A percentile compares a stretch with the other conserved stretches of the same genome.
These are phyloP conservation scores for Craniophora ligustri DNA, from an alignment of 2,888 invertebrate genomes.

Conservation along the genomic window DNA sequence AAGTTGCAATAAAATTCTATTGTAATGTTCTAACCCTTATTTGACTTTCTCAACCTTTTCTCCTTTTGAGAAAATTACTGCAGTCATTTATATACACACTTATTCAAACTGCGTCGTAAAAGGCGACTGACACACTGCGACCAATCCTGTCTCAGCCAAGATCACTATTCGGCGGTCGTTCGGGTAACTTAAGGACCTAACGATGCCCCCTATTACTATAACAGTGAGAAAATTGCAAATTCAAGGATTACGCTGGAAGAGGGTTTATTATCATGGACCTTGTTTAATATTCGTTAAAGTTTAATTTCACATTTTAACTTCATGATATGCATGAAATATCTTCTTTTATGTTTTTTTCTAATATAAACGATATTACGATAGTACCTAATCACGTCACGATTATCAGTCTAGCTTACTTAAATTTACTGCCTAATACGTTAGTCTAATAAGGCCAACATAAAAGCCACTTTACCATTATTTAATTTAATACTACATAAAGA, in stretches of 20 bases:
- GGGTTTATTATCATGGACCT: background rate
- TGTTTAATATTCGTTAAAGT: background rate
- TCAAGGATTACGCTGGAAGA: conserved; percentile 7
- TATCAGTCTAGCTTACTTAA: too few species aligned
- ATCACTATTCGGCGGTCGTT: conserved; percentile 15
- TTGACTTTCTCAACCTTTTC: conserved; percentile 1
- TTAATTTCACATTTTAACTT: too few species aligned
- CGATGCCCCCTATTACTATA: conserved; percentile 18
- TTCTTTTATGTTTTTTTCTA: too few species aligned
- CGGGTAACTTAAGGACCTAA: conserved; percentile 13
- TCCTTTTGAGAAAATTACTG: conserved; percentile 2
- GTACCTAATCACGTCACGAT: too few species aligned
- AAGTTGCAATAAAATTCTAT: background rate
- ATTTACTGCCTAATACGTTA: too few species aligned
- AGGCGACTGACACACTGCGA: conserved; percentile 4
- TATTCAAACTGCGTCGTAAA: conserved; percentile 19
- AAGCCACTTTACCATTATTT: too few species aligned
- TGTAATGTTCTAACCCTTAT: conserved; percentile 1
- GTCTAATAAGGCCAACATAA: too few species aligned
- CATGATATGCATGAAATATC: too few species aligned
- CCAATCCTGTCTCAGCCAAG: conserved; percentile 10
- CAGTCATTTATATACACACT: conserved; percentile 9
- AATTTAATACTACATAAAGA: too few species aligned
- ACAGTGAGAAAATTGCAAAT: conserved; percentile 17
- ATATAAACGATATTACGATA: too few species aligned